phyloP scores from a whole-genome alignment of 2,888 invertebrate species.

The Aphidius colemani region DNA sequence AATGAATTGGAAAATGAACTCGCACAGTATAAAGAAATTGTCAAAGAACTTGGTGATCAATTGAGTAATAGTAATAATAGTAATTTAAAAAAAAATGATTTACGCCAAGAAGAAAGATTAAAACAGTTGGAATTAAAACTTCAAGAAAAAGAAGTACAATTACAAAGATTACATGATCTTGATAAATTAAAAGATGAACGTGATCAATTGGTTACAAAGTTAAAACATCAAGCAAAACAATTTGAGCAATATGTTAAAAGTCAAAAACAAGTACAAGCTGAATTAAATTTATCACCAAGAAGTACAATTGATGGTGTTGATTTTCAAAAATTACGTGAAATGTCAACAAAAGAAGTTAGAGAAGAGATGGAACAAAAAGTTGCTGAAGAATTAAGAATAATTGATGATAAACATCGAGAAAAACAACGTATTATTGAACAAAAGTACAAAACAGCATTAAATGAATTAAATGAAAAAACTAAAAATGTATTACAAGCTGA shows the following conservation, averaged over 20 bases:
- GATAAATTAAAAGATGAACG: constrained; percentile 62
- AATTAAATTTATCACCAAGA: constrained; percentile 48
- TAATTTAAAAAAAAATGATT: constrained; percentile 37
- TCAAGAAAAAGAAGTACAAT: constrained; percentile 43
- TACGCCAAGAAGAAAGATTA: constrained; percentile 41
- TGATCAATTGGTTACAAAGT: constrained; percentile 66
- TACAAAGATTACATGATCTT: constrained; percentile 44
- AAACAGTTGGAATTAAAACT: constrained; percentile 48
- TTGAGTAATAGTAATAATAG: constrained; percentile 39
- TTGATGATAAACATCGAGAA: constrained; percentile 64
- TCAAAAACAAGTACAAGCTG: constrained; percentile 59
- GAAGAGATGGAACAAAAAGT: constrained; percentile 73
- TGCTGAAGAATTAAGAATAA: constrained; percentile 66
- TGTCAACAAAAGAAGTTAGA: constrained; percentile 66
- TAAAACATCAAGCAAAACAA: constrained; percentile 68
- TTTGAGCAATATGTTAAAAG: constrained; percentile 69
- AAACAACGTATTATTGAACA: constrained; percentile 63
- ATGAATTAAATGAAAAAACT: constrained; percentile 64
- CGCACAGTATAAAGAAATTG: constrained; percentile 44
- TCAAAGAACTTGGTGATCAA: constrained; percentile 39
- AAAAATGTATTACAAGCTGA: constrained; percentile 63
- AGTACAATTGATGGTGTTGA: constrained; percentile 45
- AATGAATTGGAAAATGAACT: constrained; percentile 44
- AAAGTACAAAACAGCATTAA: constrained; percentile 60
- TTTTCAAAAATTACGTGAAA: constrained; percentile 61